A percentile compares a stretch with the other conserved stretches of the same genome.
These are phyloP conservation scores for Caprella mutica DNA, from an alignment of 2,888 invertebrate species.

Conservation along the genomic window DNA sequence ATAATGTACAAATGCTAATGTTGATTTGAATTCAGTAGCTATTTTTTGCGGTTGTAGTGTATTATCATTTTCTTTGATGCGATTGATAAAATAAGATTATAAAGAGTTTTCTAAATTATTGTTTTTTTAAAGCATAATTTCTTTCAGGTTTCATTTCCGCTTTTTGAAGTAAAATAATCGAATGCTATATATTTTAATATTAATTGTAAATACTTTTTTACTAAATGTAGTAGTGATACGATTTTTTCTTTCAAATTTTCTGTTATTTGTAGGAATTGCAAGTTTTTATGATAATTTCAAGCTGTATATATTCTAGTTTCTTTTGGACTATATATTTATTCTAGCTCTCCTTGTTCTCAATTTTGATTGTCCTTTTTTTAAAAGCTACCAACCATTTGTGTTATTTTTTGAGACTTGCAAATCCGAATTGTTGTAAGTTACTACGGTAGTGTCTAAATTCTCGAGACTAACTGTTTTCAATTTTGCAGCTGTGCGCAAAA, in stretches of 20 bases:
- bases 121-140: no score
- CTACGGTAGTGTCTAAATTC: no score
- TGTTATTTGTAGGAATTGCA: neutral
- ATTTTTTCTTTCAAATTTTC: neutral
- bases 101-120: no score
- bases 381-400: neutral
- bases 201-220: neutral
- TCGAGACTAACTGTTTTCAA: no score
- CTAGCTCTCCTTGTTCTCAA: neutral
- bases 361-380: neutral
- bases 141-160: no score
- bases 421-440: no score
- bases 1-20: no score
- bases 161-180: slow-evolving; percentile 36
- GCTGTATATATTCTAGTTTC: neutral
- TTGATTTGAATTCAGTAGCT: no score
- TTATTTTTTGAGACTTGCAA: neutral
- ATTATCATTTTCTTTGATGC: no score
- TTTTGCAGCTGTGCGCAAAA: slow-evolving; percentile 44
- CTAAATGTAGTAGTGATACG: neutral
- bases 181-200: neutral
- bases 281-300: neutral
- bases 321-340: neutral
- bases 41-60: no score
- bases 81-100: no score